phyloP scores from a whole-genome alignment of 2,113 vertebrate genomes.

The Sula dactylatra region DNA sequence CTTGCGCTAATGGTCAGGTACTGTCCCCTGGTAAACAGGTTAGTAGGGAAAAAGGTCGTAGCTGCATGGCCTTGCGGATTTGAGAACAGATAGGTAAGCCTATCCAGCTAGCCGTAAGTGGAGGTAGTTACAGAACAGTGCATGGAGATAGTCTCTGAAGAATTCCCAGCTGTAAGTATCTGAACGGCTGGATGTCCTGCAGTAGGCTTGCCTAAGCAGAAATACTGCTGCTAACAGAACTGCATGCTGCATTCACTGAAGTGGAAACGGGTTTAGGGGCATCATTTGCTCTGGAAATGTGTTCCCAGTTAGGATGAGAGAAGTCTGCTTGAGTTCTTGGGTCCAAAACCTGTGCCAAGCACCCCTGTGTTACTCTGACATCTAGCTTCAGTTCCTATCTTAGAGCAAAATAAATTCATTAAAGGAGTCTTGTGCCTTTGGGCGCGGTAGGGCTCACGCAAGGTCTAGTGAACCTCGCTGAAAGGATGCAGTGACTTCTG shows the following conservation, averaged over 20 bases:
- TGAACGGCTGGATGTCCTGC: neutral
- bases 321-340: accelerated
- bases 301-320: neutral
- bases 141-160: neutral
- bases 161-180: neutral
- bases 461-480: accelerated
- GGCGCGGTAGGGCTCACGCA: accelerated
- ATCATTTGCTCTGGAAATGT: neutral
- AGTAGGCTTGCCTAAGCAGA: neutral
- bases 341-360: neutral
- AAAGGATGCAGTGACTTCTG: neutral
- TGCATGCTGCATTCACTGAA: neutral
- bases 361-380: neutral
- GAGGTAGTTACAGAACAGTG: neutral
- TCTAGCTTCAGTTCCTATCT: neutral
- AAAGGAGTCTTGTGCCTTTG: neutral
- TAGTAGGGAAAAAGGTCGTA: too few relatives aligned
- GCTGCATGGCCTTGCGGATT: neutral
- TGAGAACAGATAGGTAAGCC: neutral
- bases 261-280: neutral
- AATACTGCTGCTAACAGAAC: neutral
- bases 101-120: neutral
- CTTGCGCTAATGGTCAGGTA: neutral
- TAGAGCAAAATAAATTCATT: neutral
- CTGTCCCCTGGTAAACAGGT: neutral